Conservation (phyloP, 1,140 invertebrate species). For the Eumeta japonica region DNA sequence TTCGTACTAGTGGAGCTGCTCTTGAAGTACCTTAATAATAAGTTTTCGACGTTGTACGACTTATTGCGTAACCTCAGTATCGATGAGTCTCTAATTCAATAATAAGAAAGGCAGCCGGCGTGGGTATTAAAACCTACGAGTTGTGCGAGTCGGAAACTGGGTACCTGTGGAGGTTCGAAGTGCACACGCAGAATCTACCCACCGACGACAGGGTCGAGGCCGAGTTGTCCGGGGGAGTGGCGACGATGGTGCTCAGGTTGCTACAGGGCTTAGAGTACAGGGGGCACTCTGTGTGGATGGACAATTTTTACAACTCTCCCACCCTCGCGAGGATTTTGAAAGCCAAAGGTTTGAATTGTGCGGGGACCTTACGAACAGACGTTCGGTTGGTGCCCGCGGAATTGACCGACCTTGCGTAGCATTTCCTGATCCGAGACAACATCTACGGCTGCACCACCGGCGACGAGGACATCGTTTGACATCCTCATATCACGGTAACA, state of each 20-base stretch:
- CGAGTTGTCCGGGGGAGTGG: no score
- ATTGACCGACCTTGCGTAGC: not conserved
- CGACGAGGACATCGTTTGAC: no score
- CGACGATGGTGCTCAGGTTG: slow-evolving; percentile 11
- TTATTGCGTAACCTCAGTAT: slow-evolving; percentile 12
- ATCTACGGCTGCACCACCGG: no score
- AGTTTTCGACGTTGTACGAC: slow-evolving; percentile 11
- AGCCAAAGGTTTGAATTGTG: slow-evolving; percentile 7
- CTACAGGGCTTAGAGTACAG: slow-evolving; percentile 13
- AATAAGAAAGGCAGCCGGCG: slow-evolving; percentile 14
- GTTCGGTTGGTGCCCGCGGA: no score
- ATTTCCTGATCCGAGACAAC: not conserved
- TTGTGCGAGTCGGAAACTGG: slow-evolving; percentile 14
- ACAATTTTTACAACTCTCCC: slow-evolving; percentile 14
- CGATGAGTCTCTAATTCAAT: slow-evolving; percentile 15
- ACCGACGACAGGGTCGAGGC: no score
- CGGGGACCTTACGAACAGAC: slow-evolving; percentile 9
- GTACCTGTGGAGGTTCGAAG: slow-evolving; percentile 15
- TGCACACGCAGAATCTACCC: slow-evolving; percentile 11
- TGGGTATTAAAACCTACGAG: slow-evolving; percentile 19
- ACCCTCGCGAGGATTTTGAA: slow-evolving; percentile 9
- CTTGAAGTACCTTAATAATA: slow-evolving; percentile 12
- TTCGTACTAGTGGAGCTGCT: slow-evolving; percentile 14
- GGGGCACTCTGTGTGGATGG: slow-evolving; percentile 12
- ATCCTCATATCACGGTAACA: no score